Evolutionary conservation across 2,888 invertebrate genomes (phyloP).

Genomic region (Strigamia transsilvanica): DNA sequence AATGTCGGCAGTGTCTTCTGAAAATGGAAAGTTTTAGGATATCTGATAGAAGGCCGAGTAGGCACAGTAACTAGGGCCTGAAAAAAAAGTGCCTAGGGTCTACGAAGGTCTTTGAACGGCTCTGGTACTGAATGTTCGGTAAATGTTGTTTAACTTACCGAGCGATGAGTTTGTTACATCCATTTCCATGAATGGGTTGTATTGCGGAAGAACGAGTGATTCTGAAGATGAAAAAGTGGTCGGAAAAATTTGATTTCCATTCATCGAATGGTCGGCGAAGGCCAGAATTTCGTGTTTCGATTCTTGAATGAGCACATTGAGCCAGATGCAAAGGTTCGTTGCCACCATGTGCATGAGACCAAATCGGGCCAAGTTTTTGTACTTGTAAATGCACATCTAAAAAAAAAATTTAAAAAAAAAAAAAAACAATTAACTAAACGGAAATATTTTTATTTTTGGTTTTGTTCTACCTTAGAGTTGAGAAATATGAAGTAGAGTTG

Average conservation of each 20-base stretch:
- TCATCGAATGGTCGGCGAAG: background rate
- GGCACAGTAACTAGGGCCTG: too few relatives aligned
- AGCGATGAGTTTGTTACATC: background rate
- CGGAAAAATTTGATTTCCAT: background rate
- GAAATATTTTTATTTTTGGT: too few relatives aligned
- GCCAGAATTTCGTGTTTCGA: slow-evolving; percentile 94
- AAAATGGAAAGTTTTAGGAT: too few relatives aligned
- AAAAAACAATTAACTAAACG: background rate
- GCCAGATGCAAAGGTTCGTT: slow-evolving; percentile 96
- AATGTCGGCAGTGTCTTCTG: slow-evolving; percentile 35
- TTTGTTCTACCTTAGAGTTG: slow-evolving; percentile 84
- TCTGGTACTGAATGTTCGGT: too few relatives aligned
- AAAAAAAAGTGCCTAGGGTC: too few relatives aligned
- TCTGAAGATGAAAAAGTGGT: background rate
- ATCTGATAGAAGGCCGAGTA: too few relatives aligned
- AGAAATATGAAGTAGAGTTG: slow-evolving; percentile 99
- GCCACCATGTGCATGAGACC: slow-evolving; percentile 99
- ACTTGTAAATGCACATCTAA: slow-evolving; percentile 80
- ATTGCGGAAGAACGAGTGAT: slow-evolving; percentile 20
- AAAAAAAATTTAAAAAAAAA: slow-evolving; percentile 46
- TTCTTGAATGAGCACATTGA: slow-evolving; percentile 89
- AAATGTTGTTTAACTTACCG: background rate
- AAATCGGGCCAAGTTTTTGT: slow-evolving; percentile 78
- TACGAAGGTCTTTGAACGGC: too few relatives aligned
- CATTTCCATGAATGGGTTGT: slow-evolving; percentile 13